These are phyloP conservation scores for Lepidurus apus DNA, from an alignment of 1,140 invertebrate species.

Conservation along the genomic window DNA sequence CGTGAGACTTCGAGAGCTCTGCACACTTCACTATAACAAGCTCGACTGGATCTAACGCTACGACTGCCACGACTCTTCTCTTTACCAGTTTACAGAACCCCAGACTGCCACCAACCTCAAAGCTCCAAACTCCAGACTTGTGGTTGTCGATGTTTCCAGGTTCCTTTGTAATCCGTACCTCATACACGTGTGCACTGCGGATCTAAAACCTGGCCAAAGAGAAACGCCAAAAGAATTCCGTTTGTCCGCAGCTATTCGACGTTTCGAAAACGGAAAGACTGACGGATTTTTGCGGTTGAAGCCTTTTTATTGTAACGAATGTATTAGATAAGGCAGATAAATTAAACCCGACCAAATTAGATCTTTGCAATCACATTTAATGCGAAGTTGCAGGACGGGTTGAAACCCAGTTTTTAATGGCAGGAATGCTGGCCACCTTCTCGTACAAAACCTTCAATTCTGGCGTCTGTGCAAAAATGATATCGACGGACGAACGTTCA, in stretches of 20 bases:
- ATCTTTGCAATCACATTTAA: neutral
- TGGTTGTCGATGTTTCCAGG: too few species aligned
- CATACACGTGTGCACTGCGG: too few species aligned
- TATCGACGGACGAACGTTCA: constrained; percentile 43
- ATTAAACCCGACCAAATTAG: neutral
- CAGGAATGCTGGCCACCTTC: constrained; percentile 24
- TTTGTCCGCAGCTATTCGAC: too few species aligned
- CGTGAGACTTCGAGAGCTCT: neutral
- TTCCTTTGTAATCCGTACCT: too few species aligned
- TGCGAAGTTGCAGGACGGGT: neutral
- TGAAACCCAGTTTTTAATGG: constrained; percentile 28
- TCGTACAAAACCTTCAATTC: neutral
- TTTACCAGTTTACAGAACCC: neutral
- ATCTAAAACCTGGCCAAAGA: too few species aligned
- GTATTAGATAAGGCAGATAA: neutral
- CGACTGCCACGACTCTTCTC: neutral
- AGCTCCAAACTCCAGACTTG: too few species aligned
- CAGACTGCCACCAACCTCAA: neutral
- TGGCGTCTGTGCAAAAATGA: constrained; percentile 54
- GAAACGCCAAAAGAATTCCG: too few species aligned
- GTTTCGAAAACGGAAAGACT: too few species aligned
- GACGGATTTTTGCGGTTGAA: too few species aligned
- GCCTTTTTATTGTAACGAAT: too few species aligned
- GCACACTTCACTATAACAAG: neutral
- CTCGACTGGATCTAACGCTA: neutral